Percentiles rank a stretch among this genome's conserved stretches.
These are phyloP conservation scores for Therioaphis trifolii DNA, from an alignment of 2,888 invertebrate species.

Conservation along the genomic window DNA sequence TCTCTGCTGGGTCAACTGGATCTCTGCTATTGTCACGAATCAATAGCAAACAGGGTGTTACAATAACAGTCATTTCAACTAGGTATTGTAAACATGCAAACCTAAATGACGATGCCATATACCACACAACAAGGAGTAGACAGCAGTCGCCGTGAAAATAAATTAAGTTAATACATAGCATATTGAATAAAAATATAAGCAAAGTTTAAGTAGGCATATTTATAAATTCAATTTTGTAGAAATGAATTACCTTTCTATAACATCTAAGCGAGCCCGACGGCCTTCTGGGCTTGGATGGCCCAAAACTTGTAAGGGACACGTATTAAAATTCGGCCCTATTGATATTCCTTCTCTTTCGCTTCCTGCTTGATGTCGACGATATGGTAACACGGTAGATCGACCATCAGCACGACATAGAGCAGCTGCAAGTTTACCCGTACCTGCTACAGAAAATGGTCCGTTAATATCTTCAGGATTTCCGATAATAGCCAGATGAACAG, in stretches of 20 bases:
- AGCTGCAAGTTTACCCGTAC: slow-evolving; percentile 3
- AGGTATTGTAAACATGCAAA: slow-evolving; percentile 48
- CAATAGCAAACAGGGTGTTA: slow-evolving; percentile 31
- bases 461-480: background rate
- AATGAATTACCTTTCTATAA: slow-evolving; percentile 81
- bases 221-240: too few species aligned
- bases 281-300: slow-evolving; percentile 78
- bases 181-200: background rate
- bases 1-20: background rate
- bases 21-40: background rate
- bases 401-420: slow-evolving; percentile 46
- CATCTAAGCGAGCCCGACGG: slow-evolving; percentile 81
- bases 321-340: background rate
- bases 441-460: background rate
- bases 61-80: slow-evolving; percentile 42
- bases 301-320: slow-evolving; percentile 33
- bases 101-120: background rate
- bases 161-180: background rate
- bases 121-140: background rate
- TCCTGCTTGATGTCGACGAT: background rate
- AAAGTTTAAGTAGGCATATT: too few species aligned
- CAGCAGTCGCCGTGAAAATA: background rate
- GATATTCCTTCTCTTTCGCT: background rate
- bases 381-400: background rate
- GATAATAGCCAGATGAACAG: slow-evolving; percentile 38